These are phyloP conservation scores for Prunella fulvescens DNA, from an alignment of 2,113 vertebrate species.

Conservation along the genomic window DNA sequence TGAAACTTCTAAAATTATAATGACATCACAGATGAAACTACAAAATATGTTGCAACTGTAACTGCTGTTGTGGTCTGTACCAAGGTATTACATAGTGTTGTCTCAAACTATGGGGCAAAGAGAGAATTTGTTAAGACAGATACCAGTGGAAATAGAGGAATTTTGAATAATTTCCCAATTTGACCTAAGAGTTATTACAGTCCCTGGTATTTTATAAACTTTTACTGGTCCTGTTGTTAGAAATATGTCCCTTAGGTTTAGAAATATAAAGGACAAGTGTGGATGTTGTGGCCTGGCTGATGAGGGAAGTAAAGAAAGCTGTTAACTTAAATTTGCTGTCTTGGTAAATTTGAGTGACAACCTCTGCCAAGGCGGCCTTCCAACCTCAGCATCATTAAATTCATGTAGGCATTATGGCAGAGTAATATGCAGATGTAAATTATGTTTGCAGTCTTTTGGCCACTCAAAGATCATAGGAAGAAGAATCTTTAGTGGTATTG, in stretches of 20 bases:
- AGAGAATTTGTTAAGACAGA: neutral
- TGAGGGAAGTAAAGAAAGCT: neutral
- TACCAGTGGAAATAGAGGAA: neutral
- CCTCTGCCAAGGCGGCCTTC: neutral
- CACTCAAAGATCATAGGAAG: neutral
- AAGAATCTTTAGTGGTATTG: neutral
- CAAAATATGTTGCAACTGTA: neutral
- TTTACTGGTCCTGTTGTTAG: neutral
- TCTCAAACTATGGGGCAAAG: neutral
- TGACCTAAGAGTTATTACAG: neutral
- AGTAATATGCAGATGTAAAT: neutral
- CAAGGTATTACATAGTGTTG: neutral
- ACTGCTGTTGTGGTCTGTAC: neutral
- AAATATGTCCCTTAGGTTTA: neutral
- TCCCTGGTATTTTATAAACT: neutral
- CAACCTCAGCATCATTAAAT: neutral
- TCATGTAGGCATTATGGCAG: neutral
- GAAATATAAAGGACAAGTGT: neutral
- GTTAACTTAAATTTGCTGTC: neutral
- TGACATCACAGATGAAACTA: neutral
- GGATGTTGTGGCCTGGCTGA: neutral
- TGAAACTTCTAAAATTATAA: neutral
- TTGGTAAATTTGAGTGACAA: neutral
- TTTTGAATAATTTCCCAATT: neutral
- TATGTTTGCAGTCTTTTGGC: neutral